Evolutionary conservation across 1,140 invertebrate species (phyloP).

Genomic region (Prorops nasuta): DNA sequence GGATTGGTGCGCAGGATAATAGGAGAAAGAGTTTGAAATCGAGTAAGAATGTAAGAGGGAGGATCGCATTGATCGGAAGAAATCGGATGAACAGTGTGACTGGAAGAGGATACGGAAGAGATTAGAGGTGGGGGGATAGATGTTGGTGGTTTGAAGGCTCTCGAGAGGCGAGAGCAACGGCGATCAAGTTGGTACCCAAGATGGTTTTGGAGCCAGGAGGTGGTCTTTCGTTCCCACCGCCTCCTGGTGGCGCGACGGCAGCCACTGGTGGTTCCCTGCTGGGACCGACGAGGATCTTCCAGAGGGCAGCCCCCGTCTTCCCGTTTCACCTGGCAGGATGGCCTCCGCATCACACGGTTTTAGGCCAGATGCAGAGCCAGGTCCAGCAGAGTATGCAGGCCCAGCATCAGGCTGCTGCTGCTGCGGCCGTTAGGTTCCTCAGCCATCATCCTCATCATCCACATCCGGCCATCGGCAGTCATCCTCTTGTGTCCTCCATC

Average conservation of each 20-base stretch:
- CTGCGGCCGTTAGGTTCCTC: slow-evolving; percentile 45
- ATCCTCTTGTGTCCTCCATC: slow-evolving; percentile 48
- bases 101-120: too few species aligned
- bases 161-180: not conserved
- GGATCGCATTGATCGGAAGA: too few species aligned
- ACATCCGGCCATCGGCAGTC: slow-evolving; percentile 47
- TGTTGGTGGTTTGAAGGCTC: too few species aligned
- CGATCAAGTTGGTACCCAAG: slow-evolving; percentile 50
- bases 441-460: slow-evolving; percentile 53
- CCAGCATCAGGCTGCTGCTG: slow-evolving; percentile 47
- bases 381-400: slow-evolving; percentile 51
- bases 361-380: slow-evolving; percentile 51
- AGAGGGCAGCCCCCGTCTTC: slow-evolving; percentile 52
- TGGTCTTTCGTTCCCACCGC: slow-evolving; percentile 54
- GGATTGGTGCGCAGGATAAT: too few species aligned
- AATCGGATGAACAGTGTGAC: too few species aligned
- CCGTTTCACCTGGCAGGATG: slow-evolving; percentile 53
- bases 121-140: too few species aligned
- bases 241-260: slow-evolving; percentile 46
- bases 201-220: slow-evolving; percentile 56
- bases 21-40: too few species aligned
- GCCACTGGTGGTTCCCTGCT: slow-evolving; percentile 46
- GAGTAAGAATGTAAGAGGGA: too few species aligned
- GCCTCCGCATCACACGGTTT: slow-evolving; percentile 51
- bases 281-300: slow-evolving; percentile 47